Evolutionary conservation across 2,113 vertebrate genomes (phyloP).

Genomic region (Cebidichthys violaceus): DNA sequence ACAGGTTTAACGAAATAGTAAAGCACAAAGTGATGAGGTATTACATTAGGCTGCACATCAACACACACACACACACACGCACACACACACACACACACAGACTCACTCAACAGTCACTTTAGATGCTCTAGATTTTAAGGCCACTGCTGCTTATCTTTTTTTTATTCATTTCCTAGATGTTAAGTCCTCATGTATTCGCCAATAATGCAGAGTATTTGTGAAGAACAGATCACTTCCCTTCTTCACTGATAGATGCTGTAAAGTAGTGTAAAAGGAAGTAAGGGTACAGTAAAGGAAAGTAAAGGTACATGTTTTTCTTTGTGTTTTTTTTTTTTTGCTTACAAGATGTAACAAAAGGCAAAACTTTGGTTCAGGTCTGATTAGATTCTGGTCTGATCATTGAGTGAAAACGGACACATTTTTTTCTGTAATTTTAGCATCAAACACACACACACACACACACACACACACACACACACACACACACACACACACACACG

Average conservation of each 20-base stretch:
- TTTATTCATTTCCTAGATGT: neutral
- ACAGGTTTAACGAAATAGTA: slow-evolving; percentile 59
- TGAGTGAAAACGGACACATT: neutral
- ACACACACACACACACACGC: slow-evolving; percentile 7
- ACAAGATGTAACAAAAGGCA: neutral
- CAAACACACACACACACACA: neutral
- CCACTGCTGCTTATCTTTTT: neutral
- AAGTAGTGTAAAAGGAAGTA: neutral
- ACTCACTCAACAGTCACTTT: neutral
- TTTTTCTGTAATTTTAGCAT: neutral
- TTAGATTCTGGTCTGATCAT: neutral
- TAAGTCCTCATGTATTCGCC: neutral
- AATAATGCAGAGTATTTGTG: neutral
- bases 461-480: neutral
- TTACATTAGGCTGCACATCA: slow-evolving; percentile 26
- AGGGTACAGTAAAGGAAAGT: too few species aligned
- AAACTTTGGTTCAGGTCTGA: neutral
- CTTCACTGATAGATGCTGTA: neutral
- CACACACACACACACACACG: slow-evolving; percentile 14
- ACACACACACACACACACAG: slow-evolving; percentile 9
- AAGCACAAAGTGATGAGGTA: slow-evolving; percentile 56
- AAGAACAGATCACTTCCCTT: neutral
- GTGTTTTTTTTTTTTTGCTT: neutral
- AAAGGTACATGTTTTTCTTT: neutral
- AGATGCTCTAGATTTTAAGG: neutral